Percentiles rank a stretch among this genome's conserved stretches.
These are phyloP conservation scores for Hirtodrosophila duncani DNA, from an alignment of 2,888 invertebrate genomes.

Conservation along the genomic window DNA sequence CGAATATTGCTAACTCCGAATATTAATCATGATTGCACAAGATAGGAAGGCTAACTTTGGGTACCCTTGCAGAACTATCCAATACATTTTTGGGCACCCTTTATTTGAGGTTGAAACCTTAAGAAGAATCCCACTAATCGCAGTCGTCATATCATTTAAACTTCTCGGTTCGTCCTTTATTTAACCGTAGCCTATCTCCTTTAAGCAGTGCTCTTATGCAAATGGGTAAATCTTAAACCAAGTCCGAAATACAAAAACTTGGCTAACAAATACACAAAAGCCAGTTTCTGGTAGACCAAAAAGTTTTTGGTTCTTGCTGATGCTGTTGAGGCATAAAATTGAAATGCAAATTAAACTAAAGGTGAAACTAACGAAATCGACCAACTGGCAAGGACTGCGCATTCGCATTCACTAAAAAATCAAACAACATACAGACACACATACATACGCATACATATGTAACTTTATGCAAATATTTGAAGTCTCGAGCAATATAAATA, in stretches of 20 bases:
- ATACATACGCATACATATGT: conserved; percentile 14
- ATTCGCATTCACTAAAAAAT: too few species aligned
- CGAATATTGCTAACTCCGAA: too few species aligned
- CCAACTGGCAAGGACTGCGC: conserved; percentile 19
- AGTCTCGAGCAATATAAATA: too few species aligned
- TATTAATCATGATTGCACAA: too few species aligned
- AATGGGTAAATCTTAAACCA: conserved; percentile 47
- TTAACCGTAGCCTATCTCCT: too few species aligned
- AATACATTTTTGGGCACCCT: too few species aligned
- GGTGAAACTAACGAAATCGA: conserved; percentile 60
- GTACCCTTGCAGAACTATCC: too few species aligned
- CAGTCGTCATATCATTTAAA: too few species aligned
- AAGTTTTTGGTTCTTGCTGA: conserved; percentile 32
- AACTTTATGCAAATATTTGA: conserved; percentile 18
- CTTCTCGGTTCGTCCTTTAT: too few species aligned
- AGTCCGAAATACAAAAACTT: conserved; percentile 60
- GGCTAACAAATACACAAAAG: conserved; percentile 57
- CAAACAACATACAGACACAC: neutral
- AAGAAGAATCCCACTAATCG: too few species aligned
- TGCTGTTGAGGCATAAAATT: conserved; percentile 52
- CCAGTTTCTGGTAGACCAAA: conserved; percentile 29
- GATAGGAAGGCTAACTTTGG: too few species aligned
- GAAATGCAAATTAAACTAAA: conserved; percentile 65
- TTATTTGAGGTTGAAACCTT: too few species aligned
- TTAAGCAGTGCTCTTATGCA: conserved; percentile 47